Evolutionary conservation across 1,140 invertebrate species (phyloP).

Genomic region (Pseudomyrmex flavicornis): DNA sequence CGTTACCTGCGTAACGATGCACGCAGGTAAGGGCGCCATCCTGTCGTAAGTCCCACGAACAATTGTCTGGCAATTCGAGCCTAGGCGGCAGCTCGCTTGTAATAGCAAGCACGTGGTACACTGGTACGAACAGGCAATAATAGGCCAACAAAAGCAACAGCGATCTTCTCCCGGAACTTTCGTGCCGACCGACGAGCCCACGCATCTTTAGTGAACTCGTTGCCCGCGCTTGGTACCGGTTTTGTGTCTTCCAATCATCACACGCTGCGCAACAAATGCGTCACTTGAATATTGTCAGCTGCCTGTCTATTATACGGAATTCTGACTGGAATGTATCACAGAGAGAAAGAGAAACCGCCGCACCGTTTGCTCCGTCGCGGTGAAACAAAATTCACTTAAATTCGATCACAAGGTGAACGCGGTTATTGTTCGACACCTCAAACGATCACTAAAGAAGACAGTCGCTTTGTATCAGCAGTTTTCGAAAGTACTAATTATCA

Average conservation of each 20-base stretch:
- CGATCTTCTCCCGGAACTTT: conserved; percentile 64
- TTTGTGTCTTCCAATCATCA: conserved; percentile 50
- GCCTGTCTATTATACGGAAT: conserved; percentile 1
- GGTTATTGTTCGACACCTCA: neutral
- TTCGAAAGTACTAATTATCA: neutral
- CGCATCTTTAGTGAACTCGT: conserved; percentile 75
- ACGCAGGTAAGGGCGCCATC: conserved; percentile 92
- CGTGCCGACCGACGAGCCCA: conserved; percentile 63
- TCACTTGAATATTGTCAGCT: conserved; percentile 24
- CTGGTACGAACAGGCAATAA: conserved; percentile 70
- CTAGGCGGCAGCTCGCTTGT: conserved; percentile 86
- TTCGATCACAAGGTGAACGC: neutral
- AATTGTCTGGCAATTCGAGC: conserved; percentile 94
- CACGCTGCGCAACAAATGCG: conserved; percentile 29
- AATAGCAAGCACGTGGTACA: conserved; percentile 79
- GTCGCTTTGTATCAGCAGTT: neutral
- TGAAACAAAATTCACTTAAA: conserved; percentile 11
- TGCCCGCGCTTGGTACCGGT: conserved; percentile 65
- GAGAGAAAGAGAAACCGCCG: neutral
- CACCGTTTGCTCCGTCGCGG: neutral
- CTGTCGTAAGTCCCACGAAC: conserved; percentile 89
- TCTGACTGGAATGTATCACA: neutral
- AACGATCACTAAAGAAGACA: neutral
- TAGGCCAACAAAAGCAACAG: conserved; percentile 70
- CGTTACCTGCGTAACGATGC: conserved; percentile 91